Base-by-base conservation (phyloP, 2,113 vertebrate genomes). In the Sciurus niger region DNA sequence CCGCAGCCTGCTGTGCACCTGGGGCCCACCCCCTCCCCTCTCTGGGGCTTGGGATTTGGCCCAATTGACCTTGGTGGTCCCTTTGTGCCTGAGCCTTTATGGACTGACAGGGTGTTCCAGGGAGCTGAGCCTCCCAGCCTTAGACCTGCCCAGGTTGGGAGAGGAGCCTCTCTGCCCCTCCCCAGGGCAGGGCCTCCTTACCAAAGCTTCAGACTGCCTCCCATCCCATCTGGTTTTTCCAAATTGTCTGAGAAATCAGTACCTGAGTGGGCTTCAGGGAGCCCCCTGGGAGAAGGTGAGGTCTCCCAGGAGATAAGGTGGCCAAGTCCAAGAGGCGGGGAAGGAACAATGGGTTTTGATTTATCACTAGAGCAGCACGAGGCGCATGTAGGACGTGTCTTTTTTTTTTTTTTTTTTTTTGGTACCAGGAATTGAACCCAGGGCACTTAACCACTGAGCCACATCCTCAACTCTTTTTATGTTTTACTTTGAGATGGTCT, bases 311-410 rank as follows among this genome's bases (percentile, higher is more conserved):
- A 58, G n/a, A n/a, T 43, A 8, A 11, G 1, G n/a, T 53, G 22
- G n/a, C 51, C 32, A 55, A 67, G 20, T 67, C 22, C 16, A 65
- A 53, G 60, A 70, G 63, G 18, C 24, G 20, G 11, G 40, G 24
- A 40, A 85, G 13, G 34, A 40, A 9, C 4, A 12, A 37, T 65
- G 32, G 58, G 40, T 16, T n/a, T n/a, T 6, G 32, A 2, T 37
- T 58, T 5, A 12, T 46, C 34, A 28, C 32, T 11, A 0, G 2
- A 24, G 28, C 32, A 51, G 2, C 24, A 14, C 0, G 1, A 43
- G 9, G 18, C 9, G 18, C 53, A 14, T 17, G 16, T 55, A 9
- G 11, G 48, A 48, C 48, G 10, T 48, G 48, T 55, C 13, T 55
- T 55, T 14, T 13, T 55, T 55, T 55, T 18, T 55, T 55, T 55